These are phyloP conservation scores for Coreoperca whiteheadi DNA, from an alignment of 2,113 vertebrate genomes.

Conservation along the genomic window DNA sequence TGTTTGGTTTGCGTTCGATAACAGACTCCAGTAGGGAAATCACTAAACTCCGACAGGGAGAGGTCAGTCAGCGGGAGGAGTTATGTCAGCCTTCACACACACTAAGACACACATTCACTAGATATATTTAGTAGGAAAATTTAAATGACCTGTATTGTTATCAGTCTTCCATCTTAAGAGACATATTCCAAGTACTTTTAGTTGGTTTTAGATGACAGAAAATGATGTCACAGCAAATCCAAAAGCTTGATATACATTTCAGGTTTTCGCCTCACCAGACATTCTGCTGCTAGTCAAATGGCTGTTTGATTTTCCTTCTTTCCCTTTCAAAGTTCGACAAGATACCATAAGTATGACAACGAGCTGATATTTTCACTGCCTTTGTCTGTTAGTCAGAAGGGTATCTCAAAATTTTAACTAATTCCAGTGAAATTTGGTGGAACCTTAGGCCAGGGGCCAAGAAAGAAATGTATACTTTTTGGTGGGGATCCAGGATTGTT, in stretches of 20 bases:
- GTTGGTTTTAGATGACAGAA: too few relatives aligned
- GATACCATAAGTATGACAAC: background rate
- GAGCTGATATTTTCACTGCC: background rate
- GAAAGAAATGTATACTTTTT: background rate
- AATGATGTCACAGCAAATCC: background rate
- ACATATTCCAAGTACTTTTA: too few relatives aligned
- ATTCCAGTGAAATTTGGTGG: background rate
- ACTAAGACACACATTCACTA: background rate
- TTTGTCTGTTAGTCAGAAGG: background rate
- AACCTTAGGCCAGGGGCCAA: background rate
- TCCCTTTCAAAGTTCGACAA: background rate
- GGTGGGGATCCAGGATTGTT: background rate
- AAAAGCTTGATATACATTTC: background rate
- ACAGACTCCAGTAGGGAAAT: conserved; percentile 26
- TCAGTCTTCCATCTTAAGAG: background rate
- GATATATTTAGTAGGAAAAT: background rate
- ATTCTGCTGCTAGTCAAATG: background rate
- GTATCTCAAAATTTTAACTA: background rate
- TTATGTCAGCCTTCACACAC: background rate
- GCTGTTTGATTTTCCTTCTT: background rate
- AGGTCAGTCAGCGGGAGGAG: conserved; percentile 2
- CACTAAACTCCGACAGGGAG: background rate
- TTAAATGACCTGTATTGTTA: background rate
- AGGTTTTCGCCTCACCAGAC: background rate
- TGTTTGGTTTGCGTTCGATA: conserved; percentile 53